Conservation (phyloP, 2,797 vertebrate genomes). For the Lates japonicus region DNA sequence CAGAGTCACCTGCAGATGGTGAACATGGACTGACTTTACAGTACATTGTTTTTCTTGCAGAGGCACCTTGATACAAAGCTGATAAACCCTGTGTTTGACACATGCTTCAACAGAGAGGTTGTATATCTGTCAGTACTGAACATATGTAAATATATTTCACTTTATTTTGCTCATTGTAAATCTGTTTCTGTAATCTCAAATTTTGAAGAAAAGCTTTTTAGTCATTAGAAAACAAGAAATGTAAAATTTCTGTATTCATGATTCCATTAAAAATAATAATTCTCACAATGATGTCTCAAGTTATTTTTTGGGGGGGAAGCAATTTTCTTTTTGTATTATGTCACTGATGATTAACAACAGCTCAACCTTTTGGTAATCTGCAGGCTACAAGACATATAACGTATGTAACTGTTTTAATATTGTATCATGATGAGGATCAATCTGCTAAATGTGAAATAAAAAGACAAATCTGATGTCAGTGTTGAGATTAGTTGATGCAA, state of each 20-base stretch:
- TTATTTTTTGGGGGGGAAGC: background rate
- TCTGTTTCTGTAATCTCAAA: background rate
- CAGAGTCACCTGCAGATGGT: constrained; percentile 21
- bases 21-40: constrained; percentile 6
- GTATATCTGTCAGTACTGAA: background rate
- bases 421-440: background rate
- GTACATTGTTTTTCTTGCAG: too few relatives aligned
- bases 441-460: background rate
- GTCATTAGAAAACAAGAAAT: background rate
- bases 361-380: too few relatives aligned
- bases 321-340: background rate
- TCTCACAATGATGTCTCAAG: background rate
- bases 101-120: background rate
- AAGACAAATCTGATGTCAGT: background rate
- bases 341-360: too few relatives aligned
- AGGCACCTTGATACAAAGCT: background rate
- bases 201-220: background rate
- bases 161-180: background rate
- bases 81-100: background rate
- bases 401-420: background rate
- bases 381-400: background rate
- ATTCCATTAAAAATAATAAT: constrained; percentile 9
- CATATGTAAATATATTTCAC: constrained; percentile 33
- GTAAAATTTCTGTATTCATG: background rate
- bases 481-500: too few relatives aligned